Evolutionary conservation across 2,888 invertebrate species (phyloP), one percentile per base, ranked within the genome.

Genomic region (Tortrix viridana): DNA sequence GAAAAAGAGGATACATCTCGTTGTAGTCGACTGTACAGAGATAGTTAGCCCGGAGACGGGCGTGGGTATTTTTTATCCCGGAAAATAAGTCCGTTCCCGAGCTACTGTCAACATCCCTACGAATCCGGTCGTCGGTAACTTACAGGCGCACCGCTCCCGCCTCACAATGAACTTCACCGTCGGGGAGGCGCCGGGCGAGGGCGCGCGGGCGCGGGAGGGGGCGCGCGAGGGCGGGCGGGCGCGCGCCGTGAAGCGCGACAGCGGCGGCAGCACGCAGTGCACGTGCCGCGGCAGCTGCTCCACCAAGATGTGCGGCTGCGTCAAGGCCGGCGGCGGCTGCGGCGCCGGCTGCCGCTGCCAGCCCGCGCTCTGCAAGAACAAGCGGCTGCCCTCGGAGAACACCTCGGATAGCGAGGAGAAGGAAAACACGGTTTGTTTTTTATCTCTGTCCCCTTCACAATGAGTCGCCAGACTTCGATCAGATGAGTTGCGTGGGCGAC

Each of bases 181-280:
- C 0, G 66, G 66, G n/a, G 60, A 72, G 2, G 67, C 74, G 1
- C 20, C 69, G 2, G 37, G 32, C 0, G 74, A 72, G 37, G 49
- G 6, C 48, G 22, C 54, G 53, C 44, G 64, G 26, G 56, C 58
- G 46, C 9, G 26, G 7, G 26, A 2, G 1, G 26, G 26, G 3
- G 9, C 26, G 26, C 9, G 26, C n/a, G n/a, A n/a, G n/a, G n/a
- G n/a, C n/a, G 26, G 9, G 26, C 7, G 2, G 9, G 23, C 57
- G 23, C 75, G 82, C 16, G 82, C 81, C 0, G 47, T 80, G 1
- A 95, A 95, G 81, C 90, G 95, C 26, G 83, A 89, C 44, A 93
- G 91, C 2, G 93, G 94, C 73, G 94, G 94, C 1, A 80, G 93
- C 0, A 76, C 92, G n/a, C 93, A 92, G 74, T 95, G 95, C 81